Conservation (phyloP, 2,113 vertebrate species). For the Hoplias malabaricus region DNA sequence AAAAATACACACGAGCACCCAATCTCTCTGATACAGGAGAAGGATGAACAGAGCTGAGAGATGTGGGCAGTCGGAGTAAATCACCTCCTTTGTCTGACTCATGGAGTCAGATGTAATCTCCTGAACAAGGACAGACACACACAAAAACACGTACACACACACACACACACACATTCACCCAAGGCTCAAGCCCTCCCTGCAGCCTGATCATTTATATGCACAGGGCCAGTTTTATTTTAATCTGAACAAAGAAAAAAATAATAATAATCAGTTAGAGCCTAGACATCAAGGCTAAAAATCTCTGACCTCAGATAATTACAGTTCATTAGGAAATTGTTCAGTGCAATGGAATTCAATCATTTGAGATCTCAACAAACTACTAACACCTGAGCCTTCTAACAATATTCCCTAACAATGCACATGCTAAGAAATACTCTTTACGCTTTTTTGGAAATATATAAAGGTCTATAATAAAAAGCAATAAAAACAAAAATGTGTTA, state of each 20-base stretch:
- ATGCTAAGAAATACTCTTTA: no score
- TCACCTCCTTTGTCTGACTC: constrained; percentile 21
- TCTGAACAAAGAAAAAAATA: neutral
- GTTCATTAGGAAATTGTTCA: neutral
- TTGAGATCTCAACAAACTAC: no score
- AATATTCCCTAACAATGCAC: no score
- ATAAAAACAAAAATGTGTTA: no score
- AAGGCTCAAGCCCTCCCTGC: neutral
- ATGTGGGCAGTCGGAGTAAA: constrained; percentile 24
- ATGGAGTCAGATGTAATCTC: constrained; percentile 16
- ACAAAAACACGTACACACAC: neutral
- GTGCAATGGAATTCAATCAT: neutral
- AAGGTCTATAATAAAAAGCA: no score
- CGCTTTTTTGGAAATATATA: no score
- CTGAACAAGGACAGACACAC: neutral
- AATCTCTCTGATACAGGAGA: neutral
- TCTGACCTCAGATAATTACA: neutral
- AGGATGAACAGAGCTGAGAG: neutral
- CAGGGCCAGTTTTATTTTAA: neutral
- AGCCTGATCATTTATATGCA: neutral
- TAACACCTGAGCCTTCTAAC: no score
- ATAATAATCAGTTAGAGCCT: neutral
- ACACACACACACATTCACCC: neutral
- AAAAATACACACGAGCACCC: neutral
- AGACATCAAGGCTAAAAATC: neutral